These are phyloP conservation scores for Catocala fraxini DNA, from an alignment of 2,888 invertebrate genomes.

Conservation along the genomic window DNA sequence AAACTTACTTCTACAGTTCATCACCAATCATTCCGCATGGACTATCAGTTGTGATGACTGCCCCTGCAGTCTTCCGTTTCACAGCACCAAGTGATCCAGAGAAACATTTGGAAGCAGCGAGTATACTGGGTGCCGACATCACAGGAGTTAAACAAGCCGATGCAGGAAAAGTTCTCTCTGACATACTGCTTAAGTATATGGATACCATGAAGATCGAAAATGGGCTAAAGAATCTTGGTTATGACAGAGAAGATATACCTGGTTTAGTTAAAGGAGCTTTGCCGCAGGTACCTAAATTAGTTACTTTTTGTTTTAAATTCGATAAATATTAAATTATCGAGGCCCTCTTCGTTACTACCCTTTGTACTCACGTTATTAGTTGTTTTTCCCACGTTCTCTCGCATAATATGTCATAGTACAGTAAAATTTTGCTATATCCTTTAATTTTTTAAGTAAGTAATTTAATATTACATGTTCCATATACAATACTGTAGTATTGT, in stretches of 20 bases:
- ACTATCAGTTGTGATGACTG: constrained; percentile 95
- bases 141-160: constrained; percentile 86
- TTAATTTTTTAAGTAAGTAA: no score
- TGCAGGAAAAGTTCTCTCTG: constrained; percentile 92
- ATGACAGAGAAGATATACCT: constrained; percentile 90
- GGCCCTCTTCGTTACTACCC: no score
- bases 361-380: no score
- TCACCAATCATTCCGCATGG: constrained; percentile 96
- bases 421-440: no score
- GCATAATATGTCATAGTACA: no score
- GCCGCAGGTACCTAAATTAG: constrained; percentile 90
- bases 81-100: constrained; percentile 94
- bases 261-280: constrained; percentile 93
- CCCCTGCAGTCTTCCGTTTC: constrained; percentile 96
- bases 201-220: constrained; percentile 93
- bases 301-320: no score
- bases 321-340: no score
- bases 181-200: constrained; percentile 93
- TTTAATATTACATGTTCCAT: no score
- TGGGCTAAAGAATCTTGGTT: constrained; percentile 93
- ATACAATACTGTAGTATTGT: no score
- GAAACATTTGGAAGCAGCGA: constrained; percentile 94
- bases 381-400: no score
- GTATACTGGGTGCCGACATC: constrained; percentile 90
- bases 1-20: constrained; percentile 62